Percentiles rank a stretch among this genome's conserved stretches.
phyloP scores from a whole-genome alignment of 2,888 invertebrate species.

The Scaptomyza polygonia region DNA sequence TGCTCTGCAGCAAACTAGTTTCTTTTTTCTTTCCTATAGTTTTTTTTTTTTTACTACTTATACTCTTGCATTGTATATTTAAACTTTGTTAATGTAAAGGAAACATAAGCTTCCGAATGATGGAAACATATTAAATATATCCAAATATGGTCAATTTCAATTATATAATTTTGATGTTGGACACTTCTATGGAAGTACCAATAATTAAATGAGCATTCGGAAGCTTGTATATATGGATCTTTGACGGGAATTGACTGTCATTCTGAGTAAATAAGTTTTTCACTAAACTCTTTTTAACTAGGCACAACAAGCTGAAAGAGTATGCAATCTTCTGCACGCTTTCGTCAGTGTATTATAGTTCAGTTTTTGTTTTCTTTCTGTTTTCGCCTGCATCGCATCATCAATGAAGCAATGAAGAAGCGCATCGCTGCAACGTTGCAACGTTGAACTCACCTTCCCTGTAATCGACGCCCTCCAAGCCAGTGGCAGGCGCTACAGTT shows the following conservation, averaged over 20 bases:
- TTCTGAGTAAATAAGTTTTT: no score
- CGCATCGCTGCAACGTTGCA: conserved; percentile 1
- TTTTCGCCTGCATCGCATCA: conserved; percentile 37
- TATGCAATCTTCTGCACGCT: neutral
- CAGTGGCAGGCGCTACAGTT: conserved; percentile 72
- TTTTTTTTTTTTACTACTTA: conserved; percentile 8
- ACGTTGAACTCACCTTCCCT: conserved; percentile 78
- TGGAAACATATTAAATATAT: neutral
- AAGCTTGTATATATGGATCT: no score
- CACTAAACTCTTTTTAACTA: no score
- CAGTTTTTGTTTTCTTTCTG: neutral
- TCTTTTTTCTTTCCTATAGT: conserved; percentile 17
- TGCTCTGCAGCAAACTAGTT: conserved; percentile 67
- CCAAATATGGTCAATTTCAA: no score
- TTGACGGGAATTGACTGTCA: neutral
- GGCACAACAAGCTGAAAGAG: neutral
- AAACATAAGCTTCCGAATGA: neutral
- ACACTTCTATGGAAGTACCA: no score
- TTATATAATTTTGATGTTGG: no score
- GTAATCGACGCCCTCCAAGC: conserved; percentile 84
- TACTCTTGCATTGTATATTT: neutral
- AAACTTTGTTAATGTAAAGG: neutral
- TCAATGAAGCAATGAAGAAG: conserved; percentile 33
- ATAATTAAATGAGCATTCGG: no score
- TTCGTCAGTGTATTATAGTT: neutral